phyloP scores from a whole-genome alignment of 1,140 invertebrate genomes.

The Leptinotarsa lineolata region DNA sequence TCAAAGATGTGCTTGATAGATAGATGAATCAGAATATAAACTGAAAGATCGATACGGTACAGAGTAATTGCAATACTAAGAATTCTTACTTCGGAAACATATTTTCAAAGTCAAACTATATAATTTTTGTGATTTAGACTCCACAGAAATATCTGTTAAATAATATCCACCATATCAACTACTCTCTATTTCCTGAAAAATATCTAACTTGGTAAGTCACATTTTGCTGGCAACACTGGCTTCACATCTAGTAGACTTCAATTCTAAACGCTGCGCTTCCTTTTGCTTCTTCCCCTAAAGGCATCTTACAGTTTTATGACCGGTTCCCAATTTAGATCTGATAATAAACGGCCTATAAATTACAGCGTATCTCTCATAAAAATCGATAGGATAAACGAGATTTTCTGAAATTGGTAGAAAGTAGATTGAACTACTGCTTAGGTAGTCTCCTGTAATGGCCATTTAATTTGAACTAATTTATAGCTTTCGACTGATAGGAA shows the following conservation, averaged over 20 bases:
- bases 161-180: too few relatives aligned
- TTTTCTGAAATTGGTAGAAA: slow-evolving; percentile 18
- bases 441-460: slow-evolving; percentile 10
- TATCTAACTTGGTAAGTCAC: background rate
- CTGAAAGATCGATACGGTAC: too few relatives aligned
- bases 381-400: slow-evolving; percentile 21
- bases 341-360: slow-evolving; percentile 31
- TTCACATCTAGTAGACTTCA: background rate
- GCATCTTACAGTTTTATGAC: slow-evolving; percentile 28
- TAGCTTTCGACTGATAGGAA: background rate
- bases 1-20: too few relatives aligned
- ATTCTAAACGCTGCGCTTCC: slow-evolving; percentile 12
- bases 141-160: too few relatives aligned
- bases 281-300: background rate
- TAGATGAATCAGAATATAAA: too few relatives aligned
- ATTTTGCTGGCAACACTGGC: slow-evolving; percentile 1
- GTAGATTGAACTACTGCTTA: slow-evolving; percentile 15
- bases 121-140: too few relatives aligned
- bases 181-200: too few relatives aligned
- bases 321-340: slow-evolving; percentile 28
- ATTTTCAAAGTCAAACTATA: too few relatives aligned
- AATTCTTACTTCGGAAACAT: too few relatives aligned
- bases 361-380: slow-evolving; percentile 16
- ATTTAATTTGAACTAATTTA: slow-evolving; percentile 21
- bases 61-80: too few relatives aligned